Conservation (phyloP, 2,888 invertebrate genomes). For the Monochamus alternatus region DNA sequence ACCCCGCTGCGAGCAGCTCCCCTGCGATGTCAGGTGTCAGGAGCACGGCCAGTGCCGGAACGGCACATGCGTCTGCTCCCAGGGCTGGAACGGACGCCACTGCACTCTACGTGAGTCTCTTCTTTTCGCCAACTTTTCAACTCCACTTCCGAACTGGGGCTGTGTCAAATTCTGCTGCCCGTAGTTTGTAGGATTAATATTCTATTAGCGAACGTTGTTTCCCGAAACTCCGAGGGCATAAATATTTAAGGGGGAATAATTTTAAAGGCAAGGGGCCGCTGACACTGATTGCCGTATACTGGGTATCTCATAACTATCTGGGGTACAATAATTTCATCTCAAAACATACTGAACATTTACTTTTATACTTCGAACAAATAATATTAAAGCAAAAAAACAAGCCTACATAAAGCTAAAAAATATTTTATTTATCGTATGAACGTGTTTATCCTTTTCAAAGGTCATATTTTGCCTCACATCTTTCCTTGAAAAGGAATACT, state of each 20-base stretch:
- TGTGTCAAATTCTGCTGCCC: slow-evolving; percentile 48
- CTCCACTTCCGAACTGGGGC: slow-evolving; percentile 46
- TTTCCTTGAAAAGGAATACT: too few relatives aligned
- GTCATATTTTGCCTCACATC: too few relatives aligned
- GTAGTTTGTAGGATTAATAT: slow-evolving; percentile 58
- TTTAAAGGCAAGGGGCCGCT: slow-evolving; percentile 25
- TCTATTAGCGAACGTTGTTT: slow-evolving; percentile 57
- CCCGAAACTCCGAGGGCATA: slow-evolving; percentile 50
- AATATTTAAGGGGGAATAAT: slow-evolving; percentile 38
- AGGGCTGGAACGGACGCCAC: slow-evolving; percentile 98
- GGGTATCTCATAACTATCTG: too few relatives aligned
- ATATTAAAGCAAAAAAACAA: too few relatives aligned
- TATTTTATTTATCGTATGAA: too few relatives aligned
- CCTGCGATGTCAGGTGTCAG: slow-evolving; percentile 93
- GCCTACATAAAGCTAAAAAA: too few relatives aligned
- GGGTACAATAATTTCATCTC: too few relatives aligned
- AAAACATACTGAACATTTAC: too few relatives aligned
- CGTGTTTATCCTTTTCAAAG: too few relatives aligned
- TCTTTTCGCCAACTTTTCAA: slow-evolving; percentile 38
- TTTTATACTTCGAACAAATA: too few relatives aligned
- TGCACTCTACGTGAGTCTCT: slow-evolving; percentile 93
- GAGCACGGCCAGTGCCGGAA: slow-evolving; percentile 98
- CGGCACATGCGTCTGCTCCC: slow-evolving; percentile 97
- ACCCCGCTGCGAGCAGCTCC: slow-evolving; percentile 90
- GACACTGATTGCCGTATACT: neutral